Evolutionary conservation across 1,140 invertebrate genomes (phyloP), one percentile per base, ranked within the genome.

Genomic region (Pinna nobilis): DNA sequence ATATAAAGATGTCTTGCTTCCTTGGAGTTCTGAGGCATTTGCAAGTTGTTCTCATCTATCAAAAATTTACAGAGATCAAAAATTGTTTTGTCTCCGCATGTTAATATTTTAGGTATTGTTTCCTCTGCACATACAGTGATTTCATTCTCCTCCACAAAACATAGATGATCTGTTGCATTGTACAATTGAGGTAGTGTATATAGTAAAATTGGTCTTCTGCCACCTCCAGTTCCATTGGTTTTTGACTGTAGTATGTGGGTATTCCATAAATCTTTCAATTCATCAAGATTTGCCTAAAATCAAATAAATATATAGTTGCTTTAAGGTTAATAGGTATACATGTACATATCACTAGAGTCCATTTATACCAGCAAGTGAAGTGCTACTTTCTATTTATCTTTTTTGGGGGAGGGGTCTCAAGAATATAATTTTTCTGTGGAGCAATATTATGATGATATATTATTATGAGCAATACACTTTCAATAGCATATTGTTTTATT

Each of bases 151-250:
- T 71, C 59, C 30, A 63, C 69, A 6, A 20, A 20, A 44, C 59
- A 63, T 15, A 71, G 3, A 39, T 37, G 41, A 5, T 71, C 20
- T 28, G 32, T 28, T 15, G 23, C 32, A 35, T 41, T 15, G 55
- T 41, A 71, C 13, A 71, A 33, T 25, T 63, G 44, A n/a, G 69
- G 59, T 23, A 71, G 35, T 15, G 41, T 53, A 41, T 71, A 71
- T 9, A 71, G 25, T 25, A 71, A n/a, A 33, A 71, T 71, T 39
- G 57, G 69, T 64, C 69, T 28, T 9, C 55, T 51, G n/a, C 65
- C 49, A 33, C 33, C 50, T 32, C 1, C 30, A 30, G 9, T n/a
- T 18, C 30, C 4, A 30, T 57, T 57, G 23, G 11, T 18, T 9
- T 57, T 57, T 30, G 53, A 33, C 53, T 57, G 53, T 3, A 57